Evolutionary conservation across 2,797 vertebrate species (phyloP).

Genomic region (Chloroceryle amazona): DNA sequence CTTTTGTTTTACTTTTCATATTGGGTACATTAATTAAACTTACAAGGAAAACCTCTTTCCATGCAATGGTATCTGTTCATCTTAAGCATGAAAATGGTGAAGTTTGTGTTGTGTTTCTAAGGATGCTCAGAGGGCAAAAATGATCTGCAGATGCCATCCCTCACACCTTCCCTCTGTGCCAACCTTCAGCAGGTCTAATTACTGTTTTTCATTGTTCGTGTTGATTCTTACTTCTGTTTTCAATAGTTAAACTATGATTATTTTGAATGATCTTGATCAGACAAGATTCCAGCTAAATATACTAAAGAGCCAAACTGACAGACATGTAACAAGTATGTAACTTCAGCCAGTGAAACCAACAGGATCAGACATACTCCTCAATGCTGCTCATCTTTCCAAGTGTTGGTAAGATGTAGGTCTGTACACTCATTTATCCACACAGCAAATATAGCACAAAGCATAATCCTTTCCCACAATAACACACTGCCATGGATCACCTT

Average conservation of each 20-base stretch:
- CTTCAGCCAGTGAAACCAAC: background rate
- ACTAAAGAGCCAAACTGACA: background rate
- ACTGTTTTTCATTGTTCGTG: background rate
- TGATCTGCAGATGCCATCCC: background rate
- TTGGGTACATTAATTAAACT: background rate
- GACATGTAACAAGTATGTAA: background rate
- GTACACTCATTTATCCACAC: background rate
- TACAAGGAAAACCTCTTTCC: background rate
- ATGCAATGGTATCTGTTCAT: background rate
- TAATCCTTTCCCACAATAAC: background rate
- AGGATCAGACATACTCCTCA: background rate
- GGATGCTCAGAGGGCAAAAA: background rate
- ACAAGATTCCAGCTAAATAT: background rate
- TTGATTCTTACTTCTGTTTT: background rate
- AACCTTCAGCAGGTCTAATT: background rate
- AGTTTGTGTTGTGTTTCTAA: background rate
- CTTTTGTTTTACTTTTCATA: background rate
- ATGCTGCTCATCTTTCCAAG: background rate
- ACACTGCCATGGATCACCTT: background rate
- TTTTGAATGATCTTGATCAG: background rate
- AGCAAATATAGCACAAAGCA: accelerated
- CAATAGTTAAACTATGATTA: background rate
- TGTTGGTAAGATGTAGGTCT: background rate
- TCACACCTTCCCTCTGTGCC: background rate
- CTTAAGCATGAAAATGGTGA: background rate